A percentile compares a stretch with the other conserved stretches of the same genome.
These are phyloP conservation scores for Caprella mutica DNA, from an alignment of 2,888 invertebrate genomes.

Conservation along the genomic window DNA sequence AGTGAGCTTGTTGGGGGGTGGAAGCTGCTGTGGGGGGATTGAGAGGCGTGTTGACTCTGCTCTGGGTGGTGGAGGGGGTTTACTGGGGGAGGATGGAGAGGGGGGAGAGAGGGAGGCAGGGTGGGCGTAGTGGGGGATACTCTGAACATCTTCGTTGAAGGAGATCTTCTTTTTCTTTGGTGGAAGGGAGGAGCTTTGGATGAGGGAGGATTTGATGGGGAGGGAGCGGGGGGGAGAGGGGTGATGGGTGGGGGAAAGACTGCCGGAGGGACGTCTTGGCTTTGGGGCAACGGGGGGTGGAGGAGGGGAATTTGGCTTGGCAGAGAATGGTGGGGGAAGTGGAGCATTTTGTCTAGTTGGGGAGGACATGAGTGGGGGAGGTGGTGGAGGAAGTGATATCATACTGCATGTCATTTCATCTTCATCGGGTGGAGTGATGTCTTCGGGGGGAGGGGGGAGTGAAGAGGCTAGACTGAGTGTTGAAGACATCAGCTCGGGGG, in stretches of 20 bases:
- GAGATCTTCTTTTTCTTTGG: slow-evolving; percentile 33
- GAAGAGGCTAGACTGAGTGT: slow-evolving; percentile 13
- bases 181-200: slow-evolving; percentile 29
- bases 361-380: slow-evolving; percentile 30
- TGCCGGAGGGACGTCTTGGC: slow-evolving; percentile 7
- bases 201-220: slow-evolving; percentile 17
- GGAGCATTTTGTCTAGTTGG: too few relatives aligned
- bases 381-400: slow-evolving; percentile 27
- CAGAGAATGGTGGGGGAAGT: slow-evolving; percentile 34
- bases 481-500: slow-evolving; percentile 33
- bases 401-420: slow-evolving; percentile 22
- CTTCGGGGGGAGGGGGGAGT: slow-evolving; percentile 15
- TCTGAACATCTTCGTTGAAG: slow-evolving; percentile 34
- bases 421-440: slow-evolving; percentile 32
- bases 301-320: slow-evolving; percentile 16
- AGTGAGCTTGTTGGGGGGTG: slow-evolving; percentile 37
- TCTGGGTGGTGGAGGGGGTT: slow-evolving; percentile 49
- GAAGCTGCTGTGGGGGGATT: slow-evolving; percentile 40
- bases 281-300: slow-evolving; percentile 33
- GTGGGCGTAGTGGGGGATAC: slow-evolving; percentile 28
- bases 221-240: slow-evolving; percentile 17
- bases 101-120: slow-evolving; percentile 44
- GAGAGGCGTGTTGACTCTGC: slow-evolving; percentile 58
- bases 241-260: slow-evolving; percentile 19
- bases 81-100: slow-evolving; percentile 44